phyloP scores from a whole-genome alignment of 2,888 invertebrate species.

The Epinotia bilunana region DNA sequence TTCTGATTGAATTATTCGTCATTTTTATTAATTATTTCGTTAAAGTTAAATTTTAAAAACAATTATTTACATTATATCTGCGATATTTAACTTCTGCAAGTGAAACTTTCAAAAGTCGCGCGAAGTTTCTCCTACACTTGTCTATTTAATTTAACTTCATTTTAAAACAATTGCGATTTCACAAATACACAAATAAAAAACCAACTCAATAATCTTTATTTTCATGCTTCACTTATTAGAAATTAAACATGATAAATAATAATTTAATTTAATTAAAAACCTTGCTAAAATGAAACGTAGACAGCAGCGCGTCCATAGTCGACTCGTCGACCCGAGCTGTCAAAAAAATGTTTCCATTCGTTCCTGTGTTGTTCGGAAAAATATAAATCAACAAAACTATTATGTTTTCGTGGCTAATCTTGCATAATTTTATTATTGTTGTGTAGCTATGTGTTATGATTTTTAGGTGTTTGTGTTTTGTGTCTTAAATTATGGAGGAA shows the following conservation, averaged over 20 bases:
- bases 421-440: conserved; percentile 56
- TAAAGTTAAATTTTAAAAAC: background rate
- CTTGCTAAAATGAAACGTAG: conserved; percentile 65
- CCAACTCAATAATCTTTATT: conserved; percentile 6
- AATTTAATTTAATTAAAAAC: conserved; percentile 35
- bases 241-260: conserved; percentile 9
- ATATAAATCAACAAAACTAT: conserved; percentile 37
- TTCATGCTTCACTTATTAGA: background rate
- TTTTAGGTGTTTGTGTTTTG: conserved; percentile 53
- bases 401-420: conserved; percentile 46
- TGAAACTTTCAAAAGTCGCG: conserved; percentile 40
- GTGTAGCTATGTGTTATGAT: conserved; percentile 46
- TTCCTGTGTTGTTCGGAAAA: conserved; percentile 62
- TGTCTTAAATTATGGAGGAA: conserved; percentile 58
- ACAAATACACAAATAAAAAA: background rate
- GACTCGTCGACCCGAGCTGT: conserved; percentile 67
- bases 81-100: background rate
- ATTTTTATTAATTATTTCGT: too few relatives aligned
- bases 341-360: conserved; percentile 71
- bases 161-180: too few relatives aligned
- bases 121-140: conserved; percentile 27
- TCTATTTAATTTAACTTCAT: conserved; percentile 23
- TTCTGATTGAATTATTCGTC: too few relatives aligned
- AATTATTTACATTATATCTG: background rate
- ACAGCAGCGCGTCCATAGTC: conserved; percentile 57